Evolutionary conservation across 2,888 invertebrate genomes (phyloP).

Genomic region (Tuberolachnus salignus): DNA sequence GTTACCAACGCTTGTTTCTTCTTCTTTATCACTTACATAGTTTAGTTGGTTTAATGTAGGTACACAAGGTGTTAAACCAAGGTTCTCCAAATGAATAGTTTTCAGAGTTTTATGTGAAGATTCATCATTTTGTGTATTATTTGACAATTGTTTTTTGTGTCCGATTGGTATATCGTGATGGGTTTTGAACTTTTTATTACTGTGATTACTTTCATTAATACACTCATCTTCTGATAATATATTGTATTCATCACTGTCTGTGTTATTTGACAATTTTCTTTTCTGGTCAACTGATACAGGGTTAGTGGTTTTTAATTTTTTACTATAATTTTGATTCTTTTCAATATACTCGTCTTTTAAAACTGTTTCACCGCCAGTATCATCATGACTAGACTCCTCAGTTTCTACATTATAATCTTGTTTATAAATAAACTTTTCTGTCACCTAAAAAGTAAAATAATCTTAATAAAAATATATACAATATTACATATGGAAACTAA

Average conservation of each 20-base stretch:
- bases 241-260: not conserved
- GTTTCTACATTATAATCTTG: conserved; percentile 29
- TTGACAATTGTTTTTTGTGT: not conserved
- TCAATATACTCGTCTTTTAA: not conserved
- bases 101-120: not conserved
- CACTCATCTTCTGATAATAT: not conserved
- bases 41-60: not conserved
- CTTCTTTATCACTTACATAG: not conserved
- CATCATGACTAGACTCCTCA: conserved; percentile 29
- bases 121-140: not conserved
- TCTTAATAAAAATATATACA: not conserved
- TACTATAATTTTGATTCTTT: not conserved
- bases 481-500: not conserved
- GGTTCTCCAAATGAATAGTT: conserved; percentile 10
- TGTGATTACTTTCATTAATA: not conserved
- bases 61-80: conserved; percentile 15
- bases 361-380: conserved; percentile 34
- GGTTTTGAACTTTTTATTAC: not conserved
- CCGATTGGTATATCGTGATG: not conserved
- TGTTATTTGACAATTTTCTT: not conserved
- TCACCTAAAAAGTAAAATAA: conserved; percentile 24
- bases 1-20: not conserved
- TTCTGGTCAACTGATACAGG: not conserved
- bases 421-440: conserved; percentile 3
- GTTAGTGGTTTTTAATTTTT: not conserved